A percentile compares a stretch with the other conserved stretches of the same genome.
Conservation (phyloP, 2,888 invertebrate species). For the Synergus japonicus region DNA sequence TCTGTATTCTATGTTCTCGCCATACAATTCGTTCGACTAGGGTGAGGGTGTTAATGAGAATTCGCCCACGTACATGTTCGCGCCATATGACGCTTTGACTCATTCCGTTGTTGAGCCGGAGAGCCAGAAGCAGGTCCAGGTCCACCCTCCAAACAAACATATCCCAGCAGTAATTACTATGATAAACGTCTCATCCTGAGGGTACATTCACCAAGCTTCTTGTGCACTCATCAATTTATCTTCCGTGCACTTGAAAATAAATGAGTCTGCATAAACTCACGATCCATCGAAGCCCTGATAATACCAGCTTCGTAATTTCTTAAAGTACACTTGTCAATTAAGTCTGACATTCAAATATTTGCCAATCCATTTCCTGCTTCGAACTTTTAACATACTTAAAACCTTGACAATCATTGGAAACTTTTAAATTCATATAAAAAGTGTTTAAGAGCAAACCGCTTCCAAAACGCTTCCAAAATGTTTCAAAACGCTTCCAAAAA, state of each 20-base stretch:
- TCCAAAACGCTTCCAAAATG: too few relatives aligned
- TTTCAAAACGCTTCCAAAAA: too few relatives aligned
- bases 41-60: slow-evolving; percentile 67
- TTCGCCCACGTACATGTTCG: slow-evolving; percentile 60
- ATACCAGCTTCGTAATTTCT: too few relatives aligned
- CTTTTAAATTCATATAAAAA: too few relatives aligned
- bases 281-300: neutral
- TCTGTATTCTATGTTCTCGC: slow-evolving; percentile 59
- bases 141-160: slow-evolving; percentile 59
- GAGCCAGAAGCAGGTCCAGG: neutral
- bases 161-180: slow-evolving; percentile 68
- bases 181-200: slow-evolving; percentile 61
- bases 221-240: slow-evolving; percentile 46
- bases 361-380: neutral
- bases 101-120: slow-evolving; percentile 59
- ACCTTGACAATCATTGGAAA: too few relatives aligned
- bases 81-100: slow-evolving; percentile 69
- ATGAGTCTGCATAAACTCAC: slow-evolving; percentile 4
- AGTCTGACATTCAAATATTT: neutral
- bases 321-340: too few relatives aligned
- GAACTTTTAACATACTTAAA: too few relatives aligned
- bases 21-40: slow-evolving; percentile 62
- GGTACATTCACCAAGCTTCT: slow-evolving; percentile 47
- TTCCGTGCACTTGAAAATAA: slow-evolving; percentile 17
- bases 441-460: too few relatives aligned